Evolutionary conservation across 2,113 vertebrate species (phyloP).

Genomic region (Serilophus lunatus): DNA sequence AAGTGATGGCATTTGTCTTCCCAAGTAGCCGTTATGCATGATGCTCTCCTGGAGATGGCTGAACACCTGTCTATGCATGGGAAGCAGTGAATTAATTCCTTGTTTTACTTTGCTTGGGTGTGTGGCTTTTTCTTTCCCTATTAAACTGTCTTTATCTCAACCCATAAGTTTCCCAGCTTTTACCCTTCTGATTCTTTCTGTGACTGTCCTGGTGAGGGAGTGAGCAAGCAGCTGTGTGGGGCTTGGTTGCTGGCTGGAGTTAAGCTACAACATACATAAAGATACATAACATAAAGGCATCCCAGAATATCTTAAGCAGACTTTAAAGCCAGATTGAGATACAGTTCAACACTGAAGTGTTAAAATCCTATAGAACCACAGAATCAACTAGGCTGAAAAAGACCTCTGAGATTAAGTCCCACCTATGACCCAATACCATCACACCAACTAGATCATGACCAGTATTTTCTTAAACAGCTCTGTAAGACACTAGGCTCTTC

Average conservation of each 20-base stretch:
- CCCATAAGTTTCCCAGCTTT: neutral
- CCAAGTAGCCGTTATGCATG: neutral
- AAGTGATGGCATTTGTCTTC: neutral
- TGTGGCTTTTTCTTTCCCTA: neutral
- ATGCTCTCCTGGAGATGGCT: neutral
- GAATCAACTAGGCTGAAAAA: neutral
- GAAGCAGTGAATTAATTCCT: neutral
- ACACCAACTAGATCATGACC: neutral
- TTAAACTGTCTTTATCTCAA: neutral
- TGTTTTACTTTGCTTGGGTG: neutral
- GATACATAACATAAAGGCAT: no score
- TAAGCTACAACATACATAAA: neutral
- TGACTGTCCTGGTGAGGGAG: neutral
- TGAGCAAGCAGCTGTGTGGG: neutral
- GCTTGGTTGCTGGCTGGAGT: neutral
- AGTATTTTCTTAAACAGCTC: neutral
- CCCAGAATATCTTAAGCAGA: neutral
- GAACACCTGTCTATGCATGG: neutral
- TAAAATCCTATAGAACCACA: neutral
- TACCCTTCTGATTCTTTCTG: neutral
- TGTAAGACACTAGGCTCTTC: neutral
- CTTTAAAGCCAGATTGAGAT: neutral
- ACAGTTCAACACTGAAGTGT: neutral
- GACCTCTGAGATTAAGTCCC: neutral
- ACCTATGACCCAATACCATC: neutral